Percentiles rank a stretch among this genome's conserved stretches.
phyloP scores from a whole-genome alignment of 2,888 invertebrate genomes.

The Unio pictorum region DNA sequence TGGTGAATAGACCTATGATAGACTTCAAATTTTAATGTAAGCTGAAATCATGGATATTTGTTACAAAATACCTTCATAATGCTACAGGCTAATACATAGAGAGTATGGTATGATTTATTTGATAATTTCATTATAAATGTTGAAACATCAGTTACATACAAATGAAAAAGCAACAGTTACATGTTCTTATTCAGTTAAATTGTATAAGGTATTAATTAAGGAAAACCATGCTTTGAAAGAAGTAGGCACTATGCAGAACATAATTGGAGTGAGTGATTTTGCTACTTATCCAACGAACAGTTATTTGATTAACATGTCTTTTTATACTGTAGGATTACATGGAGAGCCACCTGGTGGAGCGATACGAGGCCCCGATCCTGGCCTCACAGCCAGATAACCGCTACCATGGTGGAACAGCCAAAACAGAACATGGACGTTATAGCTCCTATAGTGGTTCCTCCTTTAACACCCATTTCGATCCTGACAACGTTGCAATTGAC shows the following conservation, averaged over 20 bases:
- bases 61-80: too few relatives aligned
- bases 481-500: slow-evolving; percentile 77
- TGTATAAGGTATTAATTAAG: too few relatives aligned
- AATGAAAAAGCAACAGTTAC: not conserved
- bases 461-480: slow-evolving; percentile 74
- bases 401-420: slow-evolving; percentile 35
- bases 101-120: too few relatives aligned
- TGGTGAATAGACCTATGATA: too few relatives aligned
- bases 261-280: slow-evolving; percentile 4
- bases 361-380: slow-evolving; percentile 52
- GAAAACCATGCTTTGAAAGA: not conserved
- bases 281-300: not conserved
- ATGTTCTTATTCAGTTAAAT: not conserved
- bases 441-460: slow-evolving; percentile 69
- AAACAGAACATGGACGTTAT: slow-evolving; percentile 47
- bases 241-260: not conserved
- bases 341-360: slow-evolving; percentile 61
- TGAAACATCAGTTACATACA: too few relatives aligned
- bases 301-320: not conserved
- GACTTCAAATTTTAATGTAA: too few relatives aligned
- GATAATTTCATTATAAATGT: too few relatives aligned
- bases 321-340: slow-evolving; percentile 54
- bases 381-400: slow-evolving; percentile 41
- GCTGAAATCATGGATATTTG: too few relatives aligned
- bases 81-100: too few relatives aligned